Conservation (phyloP, 1,140 invertebrate genomes). For the Rhynchophorus ferrugineus region DNA sequence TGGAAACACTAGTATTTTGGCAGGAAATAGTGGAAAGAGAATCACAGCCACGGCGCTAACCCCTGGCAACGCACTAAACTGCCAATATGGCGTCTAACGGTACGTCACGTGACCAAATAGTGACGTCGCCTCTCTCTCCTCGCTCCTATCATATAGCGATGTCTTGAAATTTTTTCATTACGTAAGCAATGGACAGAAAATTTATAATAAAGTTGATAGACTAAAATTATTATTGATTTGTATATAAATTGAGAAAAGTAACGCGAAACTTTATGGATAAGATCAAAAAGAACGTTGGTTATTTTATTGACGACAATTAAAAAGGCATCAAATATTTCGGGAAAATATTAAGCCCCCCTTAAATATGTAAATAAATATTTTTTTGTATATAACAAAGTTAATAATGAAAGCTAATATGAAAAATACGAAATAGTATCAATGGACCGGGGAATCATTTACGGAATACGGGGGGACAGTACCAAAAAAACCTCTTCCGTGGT, state of each 20-base stretch:
- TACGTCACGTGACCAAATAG: slow-evolving; percentile 46
- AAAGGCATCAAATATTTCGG: too few relatives aligned
- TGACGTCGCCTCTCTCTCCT: slow-evolving; percentile 38
- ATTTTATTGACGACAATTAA: too few relatives aligned
- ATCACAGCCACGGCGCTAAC: slow-evolving; percentile 32
- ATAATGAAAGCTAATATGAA: too few relatives aligned
- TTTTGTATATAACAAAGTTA: too few relatives aligned
- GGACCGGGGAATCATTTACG: too few relatives aligned
- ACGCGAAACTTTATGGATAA: too few relatives aligned
- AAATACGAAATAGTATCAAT: too few relatives aligned
- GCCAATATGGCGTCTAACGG: slow-evolving; percentile 48
- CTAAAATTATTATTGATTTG: not conserved
- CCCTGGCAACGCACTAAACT: slow-evolving; percentile 41
- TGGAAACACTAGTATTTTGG: slow-evolving; percentile 1
- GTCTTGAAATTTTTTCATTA: slow-evolving; percentile 38
- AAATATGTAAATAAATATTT: too few relatives aligned
- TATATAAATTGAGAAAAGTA: not conserved
- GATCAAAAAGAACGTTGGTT: too few relatives aligned
- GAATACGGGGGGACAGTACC: too few relatives aligned
- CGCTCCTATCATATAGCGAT: slow-evolving; percentile 29
- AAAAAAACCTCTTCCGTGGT: too few relatives aligned
- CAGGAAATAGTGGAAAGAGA: slow-evolving; percentile 6
- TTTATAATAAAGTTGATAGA: not conserved
- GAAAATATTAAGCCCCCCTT: too few relatives aligned
- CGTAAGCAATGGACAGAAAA: slow-evolving; percentile 27